phyloP scores from a whole-genome alignment of 2,113 vertebrate species.

The Elaphurus davidianus region DNA sequence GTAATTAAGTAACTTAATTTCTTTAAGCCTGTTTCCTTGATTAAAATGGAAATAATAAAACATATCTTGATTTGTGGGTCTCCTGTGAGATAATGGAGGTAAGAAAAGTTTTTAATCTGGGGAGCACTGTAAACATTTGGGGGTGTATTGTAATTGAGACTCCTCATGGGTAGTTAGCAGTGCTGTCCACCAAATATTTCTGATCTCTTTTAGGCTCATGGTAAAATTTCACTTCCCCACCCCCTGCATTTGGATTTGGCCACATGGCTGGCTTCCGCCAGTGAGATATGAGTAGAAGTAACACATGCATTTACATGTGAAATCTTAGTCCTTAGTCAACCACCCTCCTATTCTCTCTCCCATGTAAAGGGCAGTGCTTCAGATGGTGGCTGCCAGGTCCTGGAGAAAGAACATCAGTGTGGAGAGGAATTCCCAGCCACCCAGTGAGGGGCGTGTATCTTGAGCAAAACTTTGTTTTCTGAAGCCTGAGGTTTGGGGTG shows the following conservation, averaged over 20 bases:
- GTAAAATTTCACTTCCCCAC: not conserved
- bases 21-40: not conserved
- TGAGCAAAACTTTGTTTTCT: not conserved
- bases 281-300: not conserved
- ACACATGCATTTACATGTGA: not conserved
- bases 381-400: not conserved
- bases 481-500: not conserved
- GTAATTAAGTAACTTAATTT: constrained; percentile 1
- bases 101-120: constrained; percentile 7
- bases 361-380: not conserved
- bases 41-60: constrained; percentile 34
- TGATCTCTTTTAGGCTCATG: not conserved
- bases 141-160: not conserved
- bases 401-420: not conserved
- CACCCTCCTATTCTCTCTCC: not conserved
- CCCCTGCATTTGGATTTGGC: not conserved
- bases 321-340: not conserved
- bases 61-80: not conserved
- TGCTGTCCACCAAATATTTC: not conserved
- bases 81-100: not conserved
- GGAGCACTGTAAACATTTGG: not conserved
- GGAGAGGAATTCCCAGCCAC: not conserved
- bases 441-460: not conserved
- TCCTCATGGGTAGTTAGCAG: not conserved
- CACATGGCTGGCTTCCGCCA: not conserved